phyloP scores from a whole-genome alignment of 2,888 invertebrate genomes.

The Caenorhabditis uteleia region DNA sequence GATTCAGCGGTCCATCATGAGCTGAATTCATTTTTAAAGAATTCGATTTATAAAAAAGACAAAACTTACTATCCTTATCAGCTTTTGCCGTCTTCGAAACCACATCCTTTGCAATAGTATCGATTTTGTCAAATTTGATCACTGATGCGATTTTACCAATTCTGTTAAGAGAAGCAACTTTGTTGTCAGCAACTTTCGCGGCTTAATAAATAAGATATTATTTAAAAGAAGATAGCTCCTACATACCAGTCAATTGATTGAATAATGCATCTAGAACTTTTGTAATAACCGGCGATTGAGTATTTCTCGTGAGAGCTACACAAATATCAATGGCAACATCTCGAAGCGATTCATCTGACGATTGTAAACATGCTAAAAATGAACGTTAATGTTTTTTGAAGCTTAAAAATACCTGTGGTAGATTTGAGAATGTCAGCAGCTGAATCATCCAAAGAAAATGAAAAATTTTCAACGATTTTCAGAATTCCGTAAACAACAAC shows the following conservation, averaged over 20 bases:
- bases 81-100: constrained; percentile 40
- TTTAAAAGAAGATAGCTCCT: not conserved
- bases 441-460: constrained; percentile 28
- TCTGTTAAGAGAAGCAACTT: constrained; percentile 37
- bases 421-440: constrained; percentile 39
- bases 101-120: constrained; percentile 40
- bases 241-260: constrained; percentile 29
- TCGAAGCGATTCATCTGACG: constrained; percentile 15
- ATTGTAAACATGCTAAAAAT: constrained; percentile 10
- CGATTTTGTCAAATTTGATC: constrained; percentile 19
- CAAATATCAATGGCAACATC: constrained; percentile 24
- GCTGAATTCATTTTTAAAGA: constrained; percentile 36
- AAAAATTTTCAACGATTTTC: constrained; percentile 18
- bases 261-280: constrained; percentile 34
- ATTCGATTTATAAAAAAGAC: not conserved
- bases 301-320: constrained; percentile 11
- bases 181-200: constrained; percentile 38
- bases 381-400: no score
- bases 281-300: constrained; percentile 14
- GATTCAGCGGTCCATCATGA: constrained; percentile 43
- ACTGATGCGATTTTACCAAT: constrained; percentile 21
- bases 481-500: constrained; percentile 76
- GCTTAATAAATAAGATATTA: no score
- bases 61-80: constrained; percentile 43
- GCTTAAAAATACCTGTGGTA: constrained; percentile 8